A percentile compares a stretch with the other conserved stretches of the same genome.
phyloP scores from a whole-genome alignment of 2,888 invertebrate genomes.

The Epirrita christyi region DNA sequence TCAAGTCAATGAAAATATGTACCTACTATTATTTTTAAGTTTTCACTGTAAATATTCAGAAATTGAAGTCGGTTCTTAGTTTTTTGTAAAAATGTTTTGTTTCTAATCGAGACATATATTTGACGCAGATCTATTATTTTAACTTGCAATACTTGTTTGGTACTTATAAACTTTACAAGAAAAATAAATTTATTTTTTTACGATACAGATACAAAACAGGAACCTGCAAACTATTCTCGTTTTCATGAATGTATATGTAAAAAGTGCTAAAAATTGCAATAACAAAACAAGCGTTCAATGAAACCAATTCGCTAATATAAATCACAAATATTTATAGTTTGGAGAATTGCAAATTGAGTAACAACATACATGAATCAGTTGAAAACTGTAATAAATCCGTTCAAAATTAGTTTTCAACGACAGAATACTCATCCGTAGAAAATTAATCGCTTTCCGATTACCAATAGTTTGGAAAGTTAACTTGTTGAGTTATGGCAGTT shows the following conservation, averaged over 20 bases:
- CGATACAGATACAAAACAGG: too few species aligned
- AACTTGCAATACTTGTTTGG: too few species aligned
- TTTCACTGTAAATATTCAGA: too few species aligned
- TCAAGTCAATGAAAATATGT: too few species aligned
- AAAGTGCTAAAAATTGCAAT: constrained; percentile 26
- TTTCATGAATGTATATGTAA: constrained; percentile 13
- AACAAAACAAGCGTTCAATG: constrained; percentile 21
- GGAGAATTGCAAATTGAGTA: constrained; percentile 25
- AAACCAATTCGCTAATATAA: constrained; percentile 28
- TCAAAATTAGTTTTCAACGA: constrained; percentile 67
- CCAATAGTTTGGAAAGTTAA: constrained; percentile 61
- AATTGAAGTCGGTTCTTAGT: too few species aligned
- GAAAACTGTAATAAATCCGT: constrained; percentile 64
- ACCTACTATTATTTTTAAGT: too few species aligned
- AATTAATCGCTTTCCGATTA: constrained; percentile 68
- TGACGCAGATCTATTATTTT: too few species aligned
- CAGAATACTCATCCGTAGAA: constrained; percentile 64
- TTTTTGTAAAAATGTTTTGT: too few species aligned
- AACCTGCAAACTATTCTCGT: constrained; percentile 12
- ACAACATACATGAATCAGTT: constrained; percentile 42
- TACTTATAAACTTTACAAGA: too few species aligned
- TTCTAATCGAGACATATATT: too few species aligned
- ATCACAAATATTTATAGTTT: constrained; percentile 26
- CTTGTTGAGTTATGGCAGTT: constrained; percentile 64
- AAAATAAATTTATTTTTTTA: too few species aligned